Evolutionary conservation across 2,888 invertebrate species (phyloP), one percentile per base, ranked within the genome.

Genomic region (Spatulosminthurus flaviceps): DNA sequence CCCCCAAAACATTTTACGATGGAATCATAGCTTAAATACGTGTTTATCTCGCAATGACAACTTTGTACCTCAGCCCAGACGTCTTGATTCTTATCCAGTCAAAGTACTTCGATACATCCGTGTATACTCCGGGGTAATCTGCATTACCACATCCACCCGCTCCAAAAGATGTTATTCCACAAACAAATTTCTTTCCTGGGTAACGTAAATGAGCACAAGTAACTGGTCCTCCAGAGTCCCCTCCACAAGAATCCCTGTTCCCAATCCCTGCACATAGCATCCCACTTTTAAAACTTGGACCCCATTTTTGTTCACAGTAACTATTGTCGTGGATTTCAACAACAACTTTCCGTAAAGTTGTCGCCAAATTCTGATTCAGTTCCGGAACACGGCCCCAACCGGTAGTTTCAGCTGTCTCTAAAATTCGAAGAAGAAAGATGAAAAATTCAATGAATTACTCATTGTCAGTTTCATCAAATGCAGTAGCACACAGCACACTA

Each of bases 121-220:
- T 74, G 22, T 74, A 74, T 21, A 74, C 64, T 16, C 74, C 74
- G 11, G 74, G 64, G 60, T 60, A 74, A 19, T 28, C 29, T 64
- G 51, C 41, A 7, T 16, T 19, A 1, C 74, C 74, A 64, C 74
- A 74, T 2, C 13, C 64, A 7, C 41, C 41, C 13, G 64, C 24
- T 11, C 74, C 74, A 22, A 74, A 74, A 64, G 74, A 74, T 24
- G 60, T 60, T 19, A 74, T 74, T 0, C 74, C 74, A 74, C 74
- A 74, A 41, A 74, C 26, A 74, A 64, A 74, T 22, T 61, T 74
- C 26, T 28, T 19, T 41, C 74, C 64, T 1, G 64, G 64, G 24
- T 34, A 7, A 16, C 11, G 2, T 24, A 21, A 24, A 64, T 74
- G 16, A 11, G 11, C 24, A 28, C 74, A 74, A 11, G 74, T 74